These are phyloP conservation scores for Cerastoderma edule DNA, from an alignment of 2,888 invertebrate species.

Conservation along the genomic window DNA sequence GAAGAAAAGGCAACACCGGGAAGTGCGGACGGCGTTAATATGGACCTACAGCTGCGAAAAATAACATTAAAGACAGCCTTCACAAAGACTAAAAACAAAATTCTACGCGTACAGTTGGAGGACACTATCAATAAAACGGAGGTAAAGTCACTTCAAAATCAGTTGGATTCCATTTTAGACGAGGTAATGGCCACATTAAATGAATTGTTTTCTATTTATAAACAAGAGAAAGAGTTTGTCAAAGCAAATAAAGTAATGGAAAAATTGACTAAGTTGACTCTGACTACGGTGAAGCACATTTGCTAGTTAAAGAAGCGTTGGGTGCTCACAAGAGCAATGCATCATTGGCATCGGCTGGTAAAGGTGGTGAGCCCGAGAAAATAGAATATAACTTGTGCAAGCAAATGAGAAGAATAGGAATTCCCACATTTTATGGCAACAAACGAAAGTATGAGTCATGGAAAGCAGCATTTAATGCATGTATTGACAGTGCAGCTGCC, in stretches of 20 bases:
- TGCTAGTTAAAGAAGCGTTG: background rate
- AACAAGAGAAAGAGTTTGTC: background rate
- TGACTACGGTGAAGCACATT: background rate
- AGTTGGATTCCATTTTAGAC: background rate
- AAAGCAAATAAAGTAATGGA: background rate
- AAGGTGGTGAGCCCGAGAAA: background rate
- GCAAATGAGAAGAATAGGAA: constrained; percentile 42
- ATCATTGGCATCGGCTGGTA: background rate
- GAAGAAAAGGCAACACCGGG: too few relatives aligned
- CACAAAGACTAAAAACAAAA: constrained; percentile 14
- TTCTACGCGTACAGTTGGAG: background rate
- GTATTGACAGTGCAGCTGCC: constrained; percentile 46
- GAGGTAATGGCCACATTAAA: background rate
- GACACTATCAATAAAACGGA: background rate
- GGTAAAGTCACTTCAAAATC: background rate
- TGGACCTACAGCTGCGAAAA: background rate
- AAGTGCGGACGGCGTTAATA: too few relatives aligned
- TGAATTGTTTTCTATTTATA: background rate
- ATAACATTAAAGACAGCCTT: constrained; percentile 1
- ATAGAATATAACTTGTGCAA: constrained; percentile 42
- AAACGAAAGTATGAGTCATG: constrained; percentile 44
- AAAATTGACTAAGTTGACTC: background rate
- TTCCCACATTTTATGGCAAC: constrained; percentile 51
- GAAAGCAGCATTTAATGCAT: constrained; percentile 40
- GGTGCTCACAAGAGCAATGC: background rate